phyloP scores from a whole-genome alignment of 53 echinoderm and acorn worm genomes.

The Apostichopus leukothele region DNA sequence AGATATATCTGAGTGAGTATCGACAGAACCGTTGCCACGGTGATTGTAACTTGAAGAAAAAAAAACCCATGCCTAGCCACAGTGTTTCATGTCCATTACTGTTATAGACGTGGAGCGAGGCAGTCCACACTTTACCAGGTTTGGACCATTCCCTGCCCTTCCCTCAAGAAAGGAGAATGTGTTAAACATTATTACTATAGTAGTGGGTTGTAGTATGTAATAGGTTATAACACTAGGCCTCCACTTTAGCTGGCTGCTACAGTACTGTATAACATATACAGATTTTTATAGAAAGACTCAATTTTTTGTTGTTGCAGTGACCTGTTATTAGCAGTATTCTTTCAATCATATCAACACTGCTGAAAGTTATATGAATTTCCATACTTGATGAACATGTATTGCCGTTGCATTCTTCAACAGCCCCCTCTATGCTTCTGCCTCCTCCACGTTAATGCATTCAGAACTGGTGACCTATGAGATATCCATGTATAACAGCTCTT shows the following conservation, averaged over 20 bases:
- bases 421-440: constrained; percentile 14
- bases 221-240: too few species aligned
- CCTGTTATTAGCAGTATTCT: background rate
- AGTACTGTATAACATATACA: too few species aligned
- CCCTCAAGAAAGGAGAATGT: too few species aligned
- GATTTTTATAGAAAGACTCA: too few species aligned
- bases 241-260: too few species aligned
- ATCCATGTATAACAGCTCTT: background rate
- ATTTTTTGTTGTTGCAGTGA: background rate
- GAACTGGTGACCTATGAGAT: background rate
- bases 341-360: constrained; percentile 13
- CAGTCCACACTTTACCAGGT: too few species aligned
- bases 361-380: constrained; percentile 13
- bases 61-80: background rate
- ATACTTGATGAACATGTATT: constrained; percentile 6
- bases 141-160: too few species aligned
- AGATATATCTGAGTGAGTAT: constrained; percentile 75
- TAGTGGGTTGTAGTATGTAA: too few species aligned
- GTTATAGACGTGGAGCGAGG: background rate
- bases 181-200: too few species aligned
- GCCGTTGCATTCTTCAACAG: constrained; percentile 14
- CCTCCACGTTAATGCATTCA: background rate
- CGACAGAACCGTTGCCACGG: background rate
- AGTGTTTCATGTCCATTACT: background rate
- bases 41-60: background rate